Percentiles rank a stretch among this genome's conserved stretches.
Evolutionary conservation across 2,113 vertebrate species (phyloP).

Genomic region (Phodopus roborovskii): DNA sequence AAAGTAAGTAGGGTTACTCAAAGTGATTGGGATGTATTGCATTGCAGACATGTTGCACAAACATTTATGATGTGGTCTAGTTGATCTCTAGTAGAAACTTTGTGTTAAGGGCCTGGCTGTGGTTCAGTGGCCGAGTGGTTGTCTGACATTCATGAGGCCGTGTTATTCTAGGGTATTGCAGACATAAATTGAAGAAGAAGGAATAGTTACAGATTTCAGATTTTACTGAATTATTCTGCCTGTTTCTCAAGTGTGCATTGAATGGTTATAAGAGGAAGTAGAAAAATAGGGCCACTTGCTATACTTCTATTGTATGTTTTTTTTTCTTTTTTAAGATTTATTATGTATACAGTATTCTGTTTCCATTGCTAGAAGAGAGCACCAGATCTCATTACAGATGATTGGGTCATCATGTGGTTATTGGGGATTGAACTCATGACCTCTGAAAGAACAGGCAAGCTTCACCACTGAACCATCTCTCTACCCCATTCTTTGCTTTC

Average conservation of each 20-base stretch:
- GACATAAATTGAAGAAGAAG: background rate
- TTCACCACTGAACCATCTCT: too few relatives aligned
- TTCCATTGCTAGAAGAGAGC: too few relatives aligned
- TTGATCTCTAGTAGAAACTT: background rate
- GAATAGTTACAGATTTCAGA: background rate
- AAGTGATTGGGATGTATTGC: background rate
- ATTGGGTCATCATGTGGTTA: too few relatives aligned
- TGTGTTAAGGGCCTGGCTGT: background rate
- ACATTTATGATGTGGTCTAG: background rate
- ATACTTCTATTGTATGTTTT: background rate
- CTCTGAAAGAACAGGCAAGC: too few relatives aligned
- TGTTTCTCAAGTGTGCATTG: background rate
- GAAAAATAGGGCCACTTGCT: background rate
- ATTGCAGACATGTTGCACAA: background rate
- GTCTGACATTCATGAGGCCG: too few relatives aligned
- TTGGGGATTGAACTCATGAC: too few relatives aligned
- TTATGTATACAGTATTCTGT: too few relatives aligned
- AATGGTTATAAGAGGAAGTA: background rate
- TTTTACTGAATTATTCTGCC: background rate
- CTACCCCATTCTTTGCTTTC: background rate
- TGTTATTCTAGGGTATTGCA: background rate
- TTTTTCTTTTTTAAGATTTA: background rate
- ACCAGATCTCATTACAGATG: too few relatives aligned
- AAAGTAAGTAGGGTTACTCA: background rate
- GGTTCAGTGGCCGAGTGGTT: background rate